A percentile compares a stretch with the other conserved stretches of the same genome.
Conservation (phyloP, 2,797 vertebrate species). For the Arctocebus calabarensis region DNA sequence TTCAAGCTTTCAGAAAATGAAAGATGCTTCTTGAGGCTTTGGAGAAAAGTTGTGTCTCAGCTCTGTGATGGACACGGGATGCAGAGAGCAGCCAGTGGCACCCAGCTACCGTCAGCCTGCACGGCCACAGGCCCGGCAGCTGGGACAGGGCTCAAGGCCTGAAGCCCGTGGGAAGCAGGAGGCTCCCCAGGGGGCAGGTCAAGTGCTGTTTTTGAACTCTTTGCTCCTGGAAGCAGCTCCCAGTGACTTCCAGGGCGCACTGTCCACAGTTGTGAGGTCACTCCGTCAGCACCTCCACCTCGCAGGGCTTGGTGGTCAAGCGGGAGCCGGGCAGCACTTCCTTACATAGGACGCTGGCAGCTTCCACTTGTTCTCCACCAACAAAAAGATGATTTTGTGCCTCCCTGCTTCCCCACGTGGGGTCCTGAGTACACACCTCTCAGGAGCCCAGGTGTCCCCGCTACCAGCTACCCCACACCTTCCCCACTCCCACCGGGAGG, state of each 20-base stretch:
- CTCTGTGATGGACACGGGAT: neutral
- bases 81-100: neutral
- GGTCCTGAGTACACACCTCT: neutral
- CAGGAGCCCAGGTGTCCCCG: neutral
- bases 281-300: conserved; percentile 81
- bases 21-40: neutral
- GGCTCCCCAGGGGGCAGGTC: too few relatives aligned
- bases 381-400: neutral
- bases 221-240: conserved; percentile 64
- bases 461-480: too few relatives aligned
- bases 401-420: neutral
- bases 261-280: conserved; percentile 84
- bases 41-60: neutral
- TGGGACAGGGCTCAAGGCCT: neutral
- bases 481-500: neutral
- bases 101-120: too few relatives aligned
- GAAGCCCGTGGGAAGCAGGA: neutral
- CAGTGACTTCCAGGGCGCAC: conserved; percentile 58
- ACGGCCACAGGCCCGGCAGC: neutral
- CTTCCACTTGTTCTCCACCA: neutral
- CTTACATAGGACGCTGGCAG: neutral
- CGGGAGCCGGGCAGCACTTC: neutral
- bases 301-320: conserved; percentile 7
- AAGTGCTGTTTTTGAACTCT: conserved; percentile 70
- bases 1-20: neutral